These are phyloP conservation scores for Drosophila pectinifera DNA, from an alignment of 1,140 invertebrate genomes.

Conservation along the genomic window DNA sequence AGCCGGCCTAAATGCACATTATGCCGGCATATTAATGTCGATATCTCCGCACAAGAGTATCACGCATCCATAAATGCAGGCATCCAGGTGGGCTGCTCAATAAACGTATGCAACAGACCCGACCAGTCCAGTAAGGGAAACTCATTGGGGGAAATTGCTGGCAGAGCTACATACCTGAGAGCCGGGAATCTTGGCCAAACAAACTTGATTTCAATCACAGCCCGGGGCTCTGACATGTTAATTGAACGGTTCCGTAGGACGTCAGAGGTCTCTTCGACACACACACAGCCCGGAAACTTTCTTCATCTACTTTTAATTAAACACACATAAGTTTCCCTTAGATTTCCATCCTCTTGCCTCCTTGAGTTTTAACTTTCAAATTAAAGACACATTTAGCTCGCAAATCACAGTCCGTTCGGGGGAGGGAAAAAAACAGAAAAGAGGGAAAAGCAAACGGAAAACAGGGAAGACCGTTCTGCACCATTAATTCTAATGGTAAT, in stretches of 20 bases:
- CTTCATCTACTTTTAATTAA: slow-evolving; percentile 44
- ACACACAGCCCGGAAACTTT: slow-evolving; percentile 14
- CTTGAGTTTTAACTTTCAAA: slow-evolving; percentile 66
- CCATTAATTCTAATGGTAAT: slow-evolving; percentile 83
- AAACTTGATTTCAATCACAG: slow-evolving; percentile 38
- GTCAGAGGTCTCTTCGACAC: slow-evolving; percentile 1
- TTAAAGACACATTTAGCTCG: slow-evolving; percentile 74
- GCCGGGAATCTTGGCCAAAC: slow-evolving; percentile 23
- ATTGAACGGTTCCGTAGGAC: slow-evolving; percentile 22
- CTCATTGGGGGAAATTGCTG: not conserved
- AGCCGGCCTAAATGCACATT: slow-evolving; percentile 68
- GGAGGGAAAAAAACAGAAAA: slow-evolving; percentile 3
- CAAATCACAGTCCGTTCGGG: slow-evolving; percentile 41
- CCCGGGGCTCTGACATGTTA: slow-evolving; percentile 36
- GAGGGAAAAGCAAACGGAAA: slow-evolving; percentile 49
- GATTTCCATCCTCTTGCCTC: slow-evolving; percentile 31
- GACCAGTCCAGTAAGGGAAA: slow-evolving; percentile 9
- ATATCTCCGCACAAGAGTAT: slow-evolving; percentile 31
- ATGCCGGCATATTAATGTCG: slow-evolving; percentile 60
- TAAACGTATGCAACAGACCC: slow-evolving; percentile 9
- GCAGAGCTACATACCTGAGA: not conserved
- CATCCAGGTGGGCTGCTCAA: slow-evolving; percentile 20
- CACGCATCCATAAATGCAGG: slow-evolving; percentile 14
- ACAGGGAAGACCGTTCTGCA: slow-evolving; percentile 61
- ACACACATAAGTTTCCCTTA: slow-evolving; percentile 27